Base-by-base conservation (phyloP, 2,888 invertebrate genomes). In the Ornithoptera alexandrae region DNA sequence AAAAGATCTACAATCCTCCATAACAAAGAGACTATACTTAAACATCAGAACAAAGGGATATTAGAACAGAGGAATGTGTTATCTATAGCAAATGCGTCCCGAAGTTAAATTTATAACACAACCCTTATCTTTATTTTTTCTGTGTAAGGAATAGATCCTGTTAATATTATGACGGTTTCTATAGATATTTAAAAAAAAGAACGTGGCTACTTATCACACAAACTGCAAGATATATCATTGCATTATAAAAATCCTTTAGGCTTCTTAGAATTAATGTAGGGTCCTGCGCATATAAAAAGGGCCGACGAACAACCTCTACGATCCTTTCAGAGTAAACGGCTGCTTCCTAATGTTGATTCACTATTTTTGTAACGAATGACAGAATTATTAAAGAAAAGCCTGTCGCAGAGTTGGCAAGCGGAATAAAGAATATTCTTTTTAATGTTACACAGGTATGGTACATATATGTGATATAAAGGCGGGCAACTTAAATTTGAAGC, bases 221-320 rank as follows among this genome's bases (percentile, higher is more conserved):
- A 22, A 58, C 57, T 30, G 18, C 39, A 59, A 65, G 39, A 57
- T 58, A 39, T 42, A 58, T 58, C 59, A 65, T 65, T 65, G 58
- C 50, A 50, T 60, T 66, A 66, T 66, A 30, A 66, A 66, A 66
- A 24, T 60, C 12, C 46, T 58, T 66, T 60, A 66, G 39, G 59
- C 24, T n/a, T 24, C 42, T 66, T 24, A 66, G 46, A 50, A 66
- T 59, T 66, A 66, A 66, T 66, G 60, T 30, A 8, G 46, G 60
- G 65, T 24, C 46, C 30, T 60, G 39, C 58, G 65, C 65, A 65
- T 57, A 50, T 66, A 50, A 66, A 66, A 66, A 66, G 59, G 50
- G 46, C 50, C 59, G 20, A 66, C 59, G 50, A 60, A 60, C 46
- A 36, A 66, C 50, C 65, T 72, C 68, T 68, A 71, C 70, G 67